These are phyloP conservation scores for Hemibagrus guttatus DNA, from an alignment of 2,797 vertebrate genomes.

Conservation along the genomic window DNA sequence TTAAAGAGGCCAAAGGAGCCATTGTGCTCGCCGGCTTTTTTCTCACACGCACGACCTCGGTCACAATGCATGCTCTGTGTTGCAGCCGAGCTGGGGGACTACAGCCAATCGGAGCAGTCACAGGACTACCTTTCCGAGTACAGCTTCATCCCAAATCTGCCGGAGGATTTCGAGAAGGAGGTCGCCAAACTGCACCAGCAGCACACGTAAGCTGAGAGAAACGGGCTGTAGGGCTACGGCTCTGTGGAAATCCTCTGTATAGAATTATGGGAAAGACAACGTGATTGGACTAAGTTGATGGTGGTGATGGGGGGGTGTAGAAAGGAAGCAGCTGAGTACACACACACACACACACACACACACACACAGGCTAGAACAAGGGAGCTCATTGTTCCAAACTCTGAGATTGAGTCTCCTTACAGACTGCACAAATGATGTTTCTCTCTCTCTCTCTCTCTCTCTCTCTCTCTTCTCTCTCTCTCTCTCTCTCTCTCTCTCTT, in stretches of 20 bases:
- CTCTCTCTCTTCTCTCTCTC: slow-evolving; percentile 23
- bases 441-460: slow-evolving; percentile 26
- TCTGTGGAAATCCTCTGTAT: slow-evolving; percentile 9
- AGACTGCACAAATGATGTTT: slow-evolving; percentile 37
- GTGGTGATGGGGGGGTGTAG: background rate
- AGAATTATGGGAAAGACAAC: slow-evolving; percentile 27
- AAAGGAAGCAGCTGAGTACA: slow-evolving; percentile 41
- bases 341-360: slow-evolving; percentile 12
- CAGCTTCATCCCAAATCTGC: slow-evolving; percentile 90
- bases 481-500: slow-evolving; percentile 12
- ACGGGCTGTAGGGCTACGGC: background rate
- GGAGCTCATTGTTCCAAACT: slow-evolving; percentile 49
- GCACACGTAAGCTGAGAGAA: slow-evolving; percentile 81
- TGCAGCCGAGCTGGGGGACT: slow-evolving; percentile 94
- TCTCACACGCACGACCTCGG: slow-evolving; percentile 13
- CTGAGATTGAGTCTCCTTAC: slow-evolving; percentile 48
- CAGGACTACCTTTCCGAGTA: slow-evolving; percentile 91
- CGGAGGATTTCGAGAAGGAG: slow-evolving; percentile 97
- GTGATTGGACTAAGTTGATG: slow-evolving; percentile 26
- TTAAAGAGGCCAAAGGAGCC: slow-evolving; percentile 22
- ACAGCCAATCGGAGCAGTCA: slow-evolving; percentile 87
- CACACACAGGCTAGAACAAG: slow-evolving; percentile 47
- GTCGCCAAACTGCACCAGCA: slow-evolving; percentile 97
- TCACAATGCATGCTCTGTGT: slow-evolving; percentile 45
- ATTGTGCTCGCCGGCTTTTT: slow-evolving; percentile 15